phyloP scores from a whole-genome alignment of 2,113 vertebrate species.

The Toxostoma redivivum region DNA sequence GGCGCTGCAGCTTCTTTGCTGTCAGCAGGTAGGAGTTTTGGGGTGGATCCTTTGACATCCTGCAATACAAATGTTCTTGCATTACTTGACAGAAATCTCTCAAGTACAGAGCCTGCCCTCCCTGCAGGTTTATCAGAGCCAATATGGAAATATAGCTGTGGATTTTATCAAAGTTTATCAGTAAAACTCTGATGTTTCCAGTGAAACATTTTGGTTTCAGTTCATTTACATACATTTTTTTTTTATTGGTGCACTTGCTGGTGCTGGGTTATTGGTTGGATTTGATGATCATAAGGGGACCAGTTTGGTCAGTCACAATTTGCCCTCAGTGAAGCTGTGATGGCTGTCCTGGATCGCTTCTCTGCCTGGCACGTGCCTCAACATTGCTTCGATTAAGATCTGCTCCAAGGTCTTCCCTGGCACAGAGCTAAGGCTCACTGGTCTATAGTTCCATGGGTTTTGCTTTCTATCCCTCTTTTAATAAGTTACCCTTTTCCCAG shows the following conservation, averaged over 20 bases:
- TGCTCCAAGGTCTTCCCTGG: not conserved
- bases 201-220: not conserved
- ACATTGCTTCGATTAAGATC: not conserved
- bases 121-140: not conserved
- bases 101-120: not conserved
- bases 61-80: not conserved
- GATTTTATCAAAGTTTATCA: not conserved
- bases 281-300: not conserved
- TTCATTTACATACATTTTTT: no score
- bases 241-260: not conserved
- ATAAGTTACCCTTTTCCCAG: not conserved
- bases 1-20: not conserved
- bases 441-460: not conserved
- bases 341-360: not conserved
- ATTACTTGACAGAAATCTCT: not conserved
- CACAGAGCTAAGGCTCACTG: accelerated
- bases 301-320: not conserved
- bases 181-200: not conserved
- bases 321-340: not conserved
- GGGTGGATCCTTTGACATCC: not conserved
- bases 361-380: not conserved
- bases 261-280: not conserved
- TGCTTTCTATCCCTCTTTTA: not conserved
- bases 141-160: not conserved
- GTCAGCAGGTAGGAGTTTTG: not conserved